Conservation (phyloP, 2,113 vertebrate genomes). For the Nanorana parkeri region DNA sequence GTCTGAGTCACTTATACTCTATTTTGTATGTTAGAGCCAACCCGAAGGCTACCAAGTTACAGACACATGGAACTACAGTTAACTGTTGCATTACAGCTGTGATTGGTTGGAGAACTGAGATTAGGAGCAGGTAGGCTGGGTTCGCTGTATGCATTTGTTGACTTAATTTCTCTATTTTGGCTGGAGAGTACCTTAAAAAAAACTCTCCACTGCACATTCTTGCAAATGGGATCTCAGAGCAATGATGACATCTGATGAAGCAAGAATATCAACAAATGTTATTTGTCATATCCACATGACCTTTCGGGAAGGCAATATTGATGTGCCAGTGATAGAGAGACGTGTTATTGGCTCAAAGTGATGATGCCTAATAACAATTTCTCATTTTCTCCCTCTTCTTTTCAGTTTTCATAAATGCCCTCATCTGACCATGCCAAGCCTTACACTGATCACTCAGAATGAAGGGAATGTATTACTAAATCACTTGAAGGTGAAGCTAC, state of each 20-base stretch:
- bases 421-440: neutral
- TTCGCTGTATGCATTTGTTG: too few species aligned
- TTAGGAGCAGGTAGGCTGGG: too few species aligned
- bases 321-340: conserved; percentile 41
- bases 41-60: too few species aligned
- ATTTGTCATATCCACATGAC: conserved; percentile 47
- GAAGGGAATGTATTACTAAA: conserved; percentile 25
- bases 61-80: too few species aligned
- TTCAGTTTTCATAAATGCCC: conserved; percentile 13
- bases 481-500: neutral
- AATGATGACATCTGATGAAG: conserved; percentile 12
- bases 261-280: conserved; percentile 28
- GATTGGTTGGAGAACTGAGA: too few species aligned
- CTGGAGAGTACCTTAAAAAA: too few species aligned
- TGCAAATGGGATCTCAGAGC: conserved; percentile 35
- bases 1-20: too few species aligned
- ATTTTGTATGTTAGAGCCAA: too few species aligned
- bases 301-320: conserved; percentile 47
- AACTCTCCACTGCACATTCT: neutral
- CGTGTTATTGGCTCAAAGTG: conserved; percentile 46
- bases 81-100: too few species aligned
- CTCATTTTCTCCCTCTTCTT: neutral
- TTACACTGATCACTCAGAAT: neutral
- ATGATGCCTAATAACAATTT: conserved; percentile 9
- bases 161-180: too few species aligned